Base-by-base conservation (phyloP, 2,113 vertebrate species). In the Neotragus pygmaeus region DNA sequence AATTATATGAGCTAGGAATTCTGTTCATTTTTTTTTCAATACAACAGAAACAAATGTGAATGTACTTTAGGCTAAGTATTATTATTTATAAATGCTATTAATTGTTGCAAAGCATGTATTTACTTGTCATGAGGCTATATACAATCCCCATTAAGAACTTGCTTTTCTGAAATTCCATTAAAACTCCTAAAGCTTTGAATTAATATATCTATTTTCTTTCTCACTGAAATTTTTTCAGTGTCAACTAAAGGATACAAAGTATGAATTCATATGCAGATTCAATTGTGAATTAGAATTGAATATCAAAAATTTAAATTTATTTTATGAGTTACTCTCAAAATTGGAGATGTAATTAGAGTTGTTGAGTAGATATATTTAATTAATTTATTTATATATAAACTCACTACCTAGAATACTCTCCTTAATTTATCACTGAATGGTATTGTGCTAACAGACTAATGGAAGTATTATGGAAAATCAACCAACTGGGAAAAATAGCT, bases 21-120 rank as follows among this genome's bases (percentile, higher is more conserved):
- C 3, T 86, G 16, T 94, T 97, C 94, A 97, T 70, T 85, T 96
- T 66, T 96, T 66, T 97, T 70, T 93, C 64, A 97, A 97, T 97
- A 97, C 95, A 94, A 94, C 16, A 94, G 39, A 86, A 97, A 96
- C n/a, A 96, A 96, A 95, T 77, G 97, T 55, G 89, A 96, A 97
- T 87, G 78, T 75, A 92, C 66, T 97, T 89, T 36, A 92, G 81
- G 95, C 77, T 92, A 87, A 88, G 98, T 96, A 90, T 85, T 88
- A 94, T 95, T 73, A 88, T 5, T 86, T 64, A 77, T 28, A 94
- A 58, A 58, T 73, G 64, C 30, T 49, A 55, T n/a, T 84, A 39
- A 66, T 92, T 51, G 78, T 91, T 75, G 55, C 12, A 95, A 95
- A 70, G 19, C 14, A 77, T 12, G 16, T 43, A 30, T 51, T 73